A percentile compares a stretch with the other conserved stretches of the same genome.
Conservation (phyloP, 64 coral and sea anemone species). For the Pachyseris speciosa region DNA sequence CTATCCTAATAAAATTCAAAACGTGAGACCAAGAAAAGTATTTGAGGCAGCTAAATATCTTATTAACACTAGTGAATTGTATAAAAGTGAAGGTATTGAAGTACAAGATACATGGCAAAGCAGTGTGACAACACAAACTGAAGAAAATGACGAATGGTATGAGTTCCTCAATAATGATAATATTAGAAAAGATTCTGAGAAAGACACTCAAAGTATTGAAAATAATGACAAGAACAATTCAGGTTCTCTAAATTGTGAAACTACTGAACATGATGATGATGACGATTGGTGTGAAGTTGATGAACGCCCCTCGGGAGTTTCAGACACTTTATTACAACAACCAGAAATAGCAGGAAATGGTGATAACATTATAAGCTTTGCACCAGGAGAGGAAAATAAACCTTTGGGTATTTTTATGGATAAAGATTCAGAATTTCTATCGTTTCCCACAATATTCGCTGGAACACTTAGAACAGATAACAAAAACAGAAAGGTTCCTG, state of each 20-base stretch:
- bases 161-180: too few relatives aligned
- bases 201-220: neutral
- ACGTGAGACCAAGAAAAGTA: constrained; percentile 45
- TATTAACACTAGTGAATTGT: constrained; percentile 30
- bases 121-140: neutral
- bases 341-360: constrained; percentile 47
- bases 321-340: constrained; percentile 59
- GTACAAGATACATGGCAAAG: neutral
- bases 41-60: constrained; percentile 50
- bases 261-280: constrained; percentile 45
- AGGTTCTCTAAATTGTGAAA: too few relatives aligned
- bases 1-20: constrained; percentile 60
- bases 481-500: constrained; percentile 60
- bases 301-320: constrained; percentile 37
- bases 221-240: too few relatives aligned
- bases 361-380: constrained; percentile 71
- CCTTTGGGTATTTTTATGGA: constrained; percentile 77
- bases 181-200: neutral
- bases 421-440: constrained; percentile 78
- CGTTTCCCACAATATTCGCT: constrained; percentile 81
- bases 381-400: constrained; percentile 74
- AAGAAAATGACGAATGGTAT: too few relatives aligned
- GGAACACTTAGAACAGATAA: constrained; percentile 52
- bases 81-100: constrained; percentile 29
- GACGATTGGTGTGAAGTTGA: constrained; percentile 59